Conservation (phyloP, 2,888 invertebrate genomes). For the Salpingus planirostris region DNA sequence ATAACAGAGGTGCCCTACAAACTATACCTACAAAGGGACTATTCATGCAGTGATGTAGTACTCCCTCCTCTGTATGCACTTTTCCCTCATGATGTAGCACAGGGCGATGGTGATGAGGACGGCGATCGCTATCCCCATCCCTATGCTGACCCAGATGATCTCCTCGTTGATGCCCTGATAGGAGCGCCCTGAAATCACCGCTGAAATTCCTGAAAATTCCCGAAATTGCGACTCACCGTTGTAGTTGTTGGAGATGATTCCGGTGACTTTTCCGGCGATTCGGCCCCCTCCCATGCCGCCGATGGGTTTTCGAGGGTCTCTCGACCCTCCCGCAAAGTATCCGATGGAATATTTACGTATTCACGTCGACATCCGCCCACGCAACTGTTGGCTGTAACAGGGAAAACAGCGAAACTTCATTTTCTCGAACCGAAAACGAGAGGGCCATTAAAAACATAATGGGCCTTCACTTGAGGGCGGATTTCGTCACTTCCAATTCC, state of each 20-base stretch:
- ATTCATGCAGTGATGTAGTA: constrained; percentile 63
- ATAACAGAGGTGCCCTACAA: neutral
- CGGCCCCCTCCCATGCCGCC: constrained; percentile 50
- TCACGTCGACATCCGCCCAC: too few relatives aligned
- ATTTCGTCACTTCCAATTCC: too few relatives aligned
- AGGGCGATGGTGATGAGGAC: constrained; percentile 73
- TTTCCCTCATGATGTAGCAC: constrained; percentile 73
- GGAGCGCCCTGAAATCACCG: constrained; percentile 70
- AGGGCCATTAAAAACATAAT: too few relatives aligned
- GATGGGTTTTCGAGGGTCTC: too few relatives aligned
- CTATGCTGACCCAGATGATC: constrained; percentile 83
- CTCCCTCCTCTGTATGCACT: constrained; percentile 67
- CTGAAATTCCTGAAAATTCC: too few relatives aligned
- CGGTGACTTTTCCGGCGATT: constrained; percentile 68
- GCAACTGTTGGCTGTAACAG: too few relatives aligned
- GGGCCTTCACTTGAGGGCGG: too few relatives aligned
- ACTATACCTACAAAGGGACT: constrained; percentile 24
- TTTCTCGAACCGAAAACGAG: too few relatives aligned
- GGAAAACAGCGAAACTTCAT: too few relatives aligned
- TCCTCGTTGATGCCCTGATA: constrained; percentile 81
- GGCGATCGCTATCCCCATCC: constrained; percentile 75
- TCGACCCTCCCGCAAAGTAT: too few relatives aligned
- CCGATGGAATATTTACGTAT: too few relatives aligned
- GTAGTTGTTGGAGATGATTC: constrained; percentile 64
- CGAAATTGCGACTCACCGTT: constrained; percentile 63